Base-by-base conservation (phyloP, 2,797 vertebrate species). In the Acridotheres tristis region DNA sequence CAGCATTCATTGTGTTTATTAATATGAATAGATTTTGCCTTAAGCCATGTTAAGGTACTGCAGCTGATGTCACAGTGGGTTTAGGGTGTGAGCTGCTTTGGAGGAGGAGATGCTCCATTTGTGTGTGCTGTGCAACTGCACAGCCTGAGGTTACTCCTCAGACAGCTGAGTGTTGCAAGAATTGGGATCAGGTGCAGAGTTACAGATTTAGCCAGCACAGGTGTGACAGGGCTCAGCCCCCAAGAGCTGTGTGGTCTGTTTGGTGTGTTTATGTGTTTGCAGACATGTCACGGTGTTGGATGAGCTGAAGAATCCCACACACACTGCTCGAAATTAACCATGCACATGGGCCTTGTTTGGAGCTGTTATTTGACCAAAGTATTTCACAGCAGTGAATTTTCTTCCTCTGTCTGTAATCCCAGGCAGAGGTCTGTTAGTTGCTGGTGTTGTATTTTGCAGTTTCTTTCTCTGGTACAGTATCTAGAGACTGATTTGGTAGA, bases 231-330 rank as follows among this genome's bases (percentile, higher is more conserved):
- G 32, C 58, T 57, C 57, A 27, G 4, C 42, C 43, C 12, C 3
- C 15, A 3, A 5, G 47, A 61, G 48, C 62, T 82, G 40, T 53
- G 42, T 27, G 38, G 13, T 18, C 26, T 40, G 47, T 32, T 74
- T 59, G 68, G 17, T 30, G 53, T 53, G 45, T 29, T 53, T 17
- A 1, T 55, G 48, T 61, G 50, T 68, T 65, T 78, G 53, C 71
- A 61, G 32, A 13, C n/a, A 4, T 0, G 0, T 32, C 61, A 59
- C 29, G 7, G 62, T 11, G 0, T 8, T 38, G 50, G 34, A 23
- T 53, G 67, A 66, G 18, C 3, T 27, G 9, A 34, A 72, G 26
- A 63, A 38, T 32, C 26, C 29, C 54, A 1, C 15, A 4, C 27
- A 9, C 36, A 11, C 42, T 40, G 40, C 53, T 36, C 17, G 2